A percentile compares a stretch with the other conserved stretches of the same genome.
Conservation (phyloP, 2,888 invertebrate species). For the Frankliniella intonsa region DNA sequence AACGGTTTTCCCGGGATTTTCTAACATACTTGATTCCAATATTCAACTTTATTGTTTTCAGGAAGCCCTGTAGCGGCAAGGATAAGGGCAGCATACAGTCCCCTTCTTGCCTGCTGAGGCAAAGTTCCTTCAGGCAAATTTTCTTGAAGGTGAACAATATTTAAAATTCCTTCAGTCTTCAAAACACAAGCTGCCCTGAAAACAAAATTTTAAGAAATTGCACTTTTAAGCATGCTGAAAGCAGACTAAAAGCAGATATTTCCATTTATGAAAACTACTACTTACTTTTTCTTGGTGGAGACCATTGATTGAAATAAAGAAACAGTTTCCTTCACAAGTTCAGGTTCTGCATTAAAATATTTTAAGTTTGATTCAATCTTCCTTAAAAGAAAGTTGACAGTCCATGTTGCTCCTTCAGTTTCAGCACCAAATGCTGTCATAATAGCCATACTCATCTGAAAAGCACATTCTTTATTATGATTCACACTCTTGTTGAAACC, state of each 20-base stretch:
- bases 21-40: constrained; percentile 41
- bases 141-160: constrained; percentile 52
- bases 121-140: constrained; percentile 52
- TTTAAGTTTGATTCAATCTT: constrained; percentile 61
- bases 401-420: constrained; percentile 60
- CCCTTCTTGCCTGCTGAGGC: constrained; percentile 57
- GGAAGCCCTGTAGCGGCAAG: constrained; percentile 55
- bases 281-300: constrained; percentile 51
- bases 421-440: constrained; percentile 61
- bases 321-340: constrained; percentile 59
- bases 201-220: constrained; percentile 34
- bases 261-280: constrained; percentile 35
- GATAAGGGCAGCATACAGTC: constrained; percentile 68
- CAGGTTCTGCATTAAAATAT: constrained; percentile 58
- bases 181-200: constrained; percentile 53
- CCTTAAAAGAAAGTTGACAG: constrained; percentile 58
- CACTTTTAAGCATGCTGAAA: constrained; percentile 20
- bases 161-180: constrained; percentile 54
- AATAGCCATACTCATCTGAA: constrained; percentile 58
- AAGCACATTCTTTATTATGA: constrained; percentile 36
- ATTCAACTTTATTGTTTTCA: constrained; percentile 40
- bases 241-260: constrained; percentile 32
- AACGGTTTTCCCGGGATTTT: not conserved
- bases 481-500: constrained; percentile 38
- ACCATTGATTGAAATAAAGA: constrained; percentile 56